Evolutionary conservation across 2,113 vertebrate species (phyloP).

Genomic region (Seriola dumerili): DNA sequence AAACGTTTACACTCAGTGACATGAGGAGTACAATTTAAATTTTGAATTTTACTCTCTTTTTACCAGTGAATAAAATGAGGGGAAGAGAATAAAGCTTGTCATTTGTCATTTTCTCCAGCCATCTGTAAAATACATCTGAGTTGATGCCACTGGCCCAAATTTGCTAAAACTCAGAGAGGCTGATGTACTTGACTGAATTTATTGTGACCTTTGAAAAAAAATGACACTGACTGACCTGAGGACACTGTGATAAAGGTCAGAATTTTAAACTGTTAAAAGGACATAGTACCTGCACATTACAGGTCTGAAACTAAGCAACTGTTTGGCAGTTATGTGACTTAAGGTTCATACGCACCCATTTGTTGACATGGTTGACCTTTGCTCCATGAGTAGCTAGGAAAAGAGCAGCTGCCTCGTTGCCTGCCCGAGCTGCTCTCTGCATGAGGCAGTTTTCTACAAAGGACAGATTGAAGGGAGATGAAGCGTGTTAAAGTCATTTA

Average conservation of each 20-base stretch:
- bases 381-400: constrained; percentile 95
- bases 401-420: constrained; percentile 94
- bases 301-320: neutral
- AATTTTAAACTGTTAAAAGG: neutral
- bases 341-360: constrained; percentile 87
- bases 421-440: constrained; percentile 91
- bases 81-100: neutral
- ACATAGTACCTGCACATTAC: neutral
- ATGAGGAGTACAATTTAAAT: neutral
- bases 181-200: neutral
- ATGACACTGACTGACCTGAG: neutral
- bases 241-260: neutral
- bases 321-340: neutral
- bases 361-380: constrained; percentile 96
- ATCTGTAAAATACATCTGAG: neutral
- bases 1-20: neutral
- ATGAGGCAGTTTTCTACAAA: constrained; percentile 93
- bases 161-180: neutral
- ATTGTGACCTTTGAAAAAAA: neutral
- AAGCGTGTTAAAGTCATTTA: neutral
- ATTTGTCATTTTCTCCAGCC: neutral
- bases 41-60: neutral
- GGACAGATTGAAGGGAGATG: neutral
- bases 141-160: neutral
- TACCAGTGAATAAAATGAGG: neutral